A percentile compares a stretch with the other conserved stretches of the same genome.
phyloP scores from a whole-genome alignment of 2,797 vertebrate species.

The Iguana delicatissima region DNA sequence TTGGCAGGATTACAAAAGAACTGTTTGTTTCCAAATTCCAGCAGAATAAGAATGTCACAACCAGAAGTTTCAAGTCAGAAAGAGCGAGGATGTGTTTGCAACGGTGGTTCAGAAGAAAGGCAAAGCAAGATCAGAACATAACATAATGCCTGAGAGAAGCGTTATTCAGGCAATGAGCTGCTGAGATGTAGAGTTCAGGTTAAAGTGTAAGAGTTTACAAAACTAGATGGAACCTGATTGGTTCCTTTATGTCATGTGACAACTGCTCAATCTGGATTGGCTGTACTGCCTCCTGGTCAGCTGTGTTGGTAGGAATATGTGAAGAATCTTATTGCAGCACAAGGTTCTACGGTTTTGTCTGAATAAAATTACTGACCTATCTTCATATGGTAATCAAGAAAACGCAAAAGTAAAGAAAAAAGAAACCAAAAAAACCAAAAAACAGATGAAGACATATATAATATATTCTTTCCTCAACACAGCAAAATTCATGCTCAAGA shows the following conservation, averaged over 20 bases:
- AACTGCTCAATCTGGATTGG: background rate
- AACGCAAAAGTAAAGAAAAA: too few species aligned
- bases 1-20: conserved; percentile 74
- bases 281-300: too few species aligned
- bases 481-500: too few species aligned
- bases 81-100: background rate
- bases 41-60: conserved; percentile 62
- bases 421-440: too few species aligned
- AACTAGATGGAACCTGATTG: background rate
- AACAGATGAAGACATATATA: too few species aligned
- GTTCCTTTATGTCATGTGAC: background rate
- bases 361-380: too few species aligned
- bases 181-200: background rate
- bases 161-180: background rate
- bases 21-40: conserved; percentile 73
- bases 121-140: background rate
- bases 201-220: background rate
- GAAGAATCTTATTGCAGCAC: too few species aligned
- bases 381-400: too few species aligned
- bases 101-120: background rate
- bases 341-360: too few species aligned
- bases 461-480: too few species aligned
- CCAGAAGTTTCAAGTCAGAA: conserved; percentile 61
- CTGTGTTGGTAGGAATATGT: background rate
- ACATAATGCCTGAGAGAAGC: too few species aligned